phyloP scores from a whole-genome alignment of 2,797 vertebrate genomes.

The Erithacus rubecula region DNA sequence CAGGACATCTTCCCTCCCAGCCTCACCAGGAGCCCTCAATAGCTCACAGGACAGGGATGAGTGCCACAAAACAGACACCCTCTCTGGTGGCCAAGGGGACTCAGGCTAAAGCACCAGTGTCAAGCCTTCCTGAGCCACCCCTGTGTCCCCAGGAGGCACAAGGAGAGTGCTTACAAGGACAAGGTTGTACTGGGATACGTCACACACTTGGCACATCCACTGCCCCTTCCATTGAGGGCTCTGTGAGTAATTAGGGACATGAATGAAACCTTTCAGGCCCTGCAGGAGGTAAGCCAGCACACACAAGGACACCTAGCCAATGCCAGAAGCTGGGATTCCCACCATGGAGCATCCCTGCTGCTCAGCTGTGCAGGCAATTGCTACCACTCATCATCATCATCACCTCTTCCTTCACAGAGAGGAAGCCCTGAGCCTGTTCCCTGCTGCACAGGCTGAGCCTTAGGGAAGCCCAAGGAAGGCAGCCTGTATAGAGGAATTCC shows the following conservation, averaged over 20 bases:
- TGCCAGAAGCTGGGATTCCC: constrained; percentile 18
- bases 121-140: neutral
- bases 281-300: constrained; percentile 43
- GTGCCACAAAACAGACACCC: neutral
- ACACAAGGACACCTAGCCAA: neutral
- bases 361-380: neutral
- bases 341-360: neutral
- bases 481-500: neutral
- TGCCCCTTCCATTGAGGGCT: constrained; percentile 45
- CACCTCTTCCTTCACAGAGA: neutral
- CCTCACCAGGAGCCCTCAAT: constrained; percentile 7
- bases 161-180: neutral
- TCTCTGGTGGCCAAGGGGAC: neutral
- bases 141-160: neutral
- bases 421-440: neutral
- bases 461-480: neutral
- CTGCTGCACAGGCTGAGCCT: neutral
- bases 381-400: neutral
- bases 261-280: constrained; percentile 51
- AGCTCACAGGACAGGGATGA: neutral
- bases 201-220: constrained; percentile 36
- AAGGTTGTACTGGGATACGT: neutral
- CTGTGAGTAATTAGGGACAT: neutral
- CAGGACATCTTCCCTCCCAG: constrained; percentile 38
- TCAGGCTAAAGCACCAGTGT: neutral